Evolutionary conservation across 30 jellyfish, hydroid and myxozoan species (phyloP).

Genomic region (Cassiopea andromeda): DNA sequence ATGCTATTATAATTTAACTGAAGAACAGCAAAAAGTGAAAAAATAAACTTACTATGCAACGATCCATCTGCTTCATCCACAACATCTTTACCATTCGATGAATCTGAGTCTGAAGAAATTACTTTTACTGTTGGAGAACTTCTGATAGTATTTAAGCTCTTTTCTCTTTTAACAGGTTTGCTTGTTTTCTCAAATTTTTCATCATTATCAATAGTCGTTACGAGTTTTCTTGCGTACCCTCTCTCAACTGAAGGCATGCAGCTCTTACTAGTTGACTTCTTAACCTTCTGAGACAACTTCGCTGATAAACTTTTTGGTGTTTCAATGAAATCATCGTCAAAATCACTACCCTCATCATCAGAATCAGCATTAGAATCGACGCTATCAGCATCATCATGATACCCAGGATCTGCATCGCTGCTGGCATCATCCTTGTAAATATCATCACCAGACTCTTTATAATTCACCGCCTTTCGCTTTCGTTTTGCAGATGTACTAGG

Average conservation of each 20-base stretch:
- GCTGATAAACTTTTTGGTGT: conserved; percentile 22
- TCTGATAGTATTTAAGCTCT: conserved; percentile 10
- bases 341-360: conserved; percentile 36
- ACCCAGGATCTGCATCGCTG: neutral
- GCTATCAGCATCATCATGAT: neutral
- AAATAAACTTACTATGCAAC: neutral
- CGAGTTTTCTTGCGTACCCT: conserved; percentile 34
- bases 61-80: neutral
- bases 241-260: conserved; percentile 41
- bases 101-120: conserved; percentile 57
- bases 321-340: conserved; percentile 19
- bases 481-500: conserved; percentile 3
- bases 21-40: neutral
- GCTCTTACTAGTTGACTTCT: conserved; percentile 1
- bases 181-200: conserved; percentile 54
- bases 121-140: conserved; percentile 19
- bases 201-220: conserved; percentile 52
- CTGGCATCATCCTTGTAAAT: neutral
- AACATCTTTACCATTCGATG: conserved; percentile 17
- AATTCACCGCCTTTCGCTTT: conserved; percentile 17
- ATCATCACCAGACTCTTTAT: conserved; percentile 11
- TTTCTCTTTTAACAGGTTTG: conserved; percentile 34
- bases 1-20: too few species aligned
- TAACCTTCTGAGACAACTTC: conserved; percentile 25
- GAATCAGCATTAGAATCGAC: conserved; percentile 12